Evolutionary conservation across 2,888 invertebrate species (phyloP).

Genomic region (Sicus ferrugineus): DNA sequence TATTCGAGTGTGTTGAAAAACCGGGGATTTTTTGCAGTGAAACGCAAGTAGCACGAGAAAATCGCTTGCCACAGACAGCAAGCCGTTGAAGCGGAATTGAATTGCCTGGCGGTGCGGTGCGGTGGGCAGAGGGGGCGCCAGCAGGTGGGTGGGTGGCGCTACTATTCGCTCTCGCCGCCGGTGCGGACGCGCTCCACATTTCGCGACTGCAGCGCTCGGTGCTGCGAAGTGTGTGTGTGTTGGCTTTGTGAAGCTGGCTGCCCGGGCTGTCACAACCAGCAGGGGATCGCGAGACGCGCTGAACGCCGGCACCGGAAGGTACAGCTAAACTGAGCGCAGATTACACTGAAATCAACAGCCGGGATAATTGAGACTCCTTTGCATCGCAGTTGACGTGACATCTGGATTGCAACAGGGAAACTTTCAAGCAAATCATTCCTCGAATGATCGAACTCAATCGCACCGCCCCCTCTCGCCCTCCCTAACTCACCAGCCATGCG

Average conservation of each 20-base stretch:
- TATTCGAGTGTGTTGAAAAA: constrained; percentile 14
- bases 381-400: no score
- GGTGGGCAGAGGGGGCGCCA: neutral
- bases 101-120: neutral
- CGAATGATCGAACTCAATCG: neutral
- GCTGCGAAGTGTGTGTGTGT: neutral
- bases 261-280: neutral
- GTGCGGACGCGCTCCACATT: constrained; percentile 45
- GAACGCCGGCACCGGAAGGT: neutral
- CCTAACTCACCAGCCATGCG: neutral
- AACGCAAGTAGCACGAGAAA: neutral
- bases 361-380: neutral
- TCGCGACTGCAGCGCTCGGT: constrained; percentile 45
- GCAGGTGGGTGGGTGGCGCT: constrained; percentile 22
- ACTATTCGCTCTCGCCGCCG: no score
- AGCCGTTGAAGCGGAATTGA: neutral
- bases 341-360: neutral
- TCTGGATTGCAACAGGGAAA: no score
- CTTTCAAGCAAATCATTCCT: neutral
- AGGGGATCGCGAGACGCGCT: neutral
- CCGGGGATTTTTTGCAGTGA: neutral
- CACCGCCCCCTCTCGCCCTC: neutral
- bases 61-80: constrained; percentile 4
- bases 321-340: neutral
- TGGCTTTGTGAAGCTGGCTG: neutral